Percentiles rank a stretch among this genome's conserved stretches.
Evolutionary conservation across 2,797 vertebrate species (phyloP).

Genomic region (Pseudochaenichthys georgianus): DNA sequence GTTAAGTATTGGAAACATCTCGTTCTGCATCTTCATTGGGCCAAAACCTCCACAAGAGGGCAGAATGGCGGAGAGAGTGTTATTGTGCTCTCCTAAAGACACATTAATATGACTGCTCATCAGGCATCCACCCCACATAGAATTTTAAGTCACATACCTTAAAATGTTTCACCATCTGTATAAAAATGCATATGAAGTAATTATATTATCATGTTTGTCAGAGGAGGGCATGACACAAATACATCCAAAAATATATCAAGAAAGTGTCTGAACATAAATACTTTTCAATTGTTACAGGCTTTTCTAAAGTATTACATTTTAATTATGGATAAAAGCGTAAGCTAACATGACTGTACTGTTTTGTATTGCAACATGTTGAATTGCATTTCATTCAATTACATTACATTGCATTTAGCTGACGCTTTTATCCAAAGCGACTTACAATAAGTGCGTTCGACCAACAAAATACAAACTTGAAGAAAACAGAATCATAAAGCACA

Average conservation of each 20-base stretch:
- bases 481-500: too few species aligned
- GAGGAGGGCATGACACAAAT: not conserved
- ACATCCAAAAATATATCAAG: not conserved
- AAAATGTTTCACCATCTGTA: not conserved
- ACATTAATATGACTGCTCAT: not conserved
- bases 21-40: not conserved
- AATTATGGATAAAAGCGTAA: not conserved
- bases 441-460: too few species aligned
- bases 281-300: not conserved
- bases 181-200: not conserved
- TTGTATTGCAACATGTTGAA: not conserved
- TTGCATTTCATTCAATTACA: too few species aligned
- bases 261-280: not conserved
- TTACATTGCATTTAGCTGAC: too few species aligned
- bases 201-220: not conserved
- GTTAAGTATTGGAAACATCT: not conserved
- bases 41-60: constrained; percentile 56
- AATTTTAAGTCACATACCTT: not conserved
- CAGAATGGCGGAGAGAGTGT: constrained; percentile 4
- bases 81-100: accelerated
- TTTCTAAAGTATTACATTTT: not conserved
- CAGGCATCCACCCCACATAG: not conserved
- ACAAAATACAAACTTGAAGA: too few species aligned
- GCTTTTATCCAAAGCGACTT: too few species aligned
- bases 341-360: not conserved